Evolutionary conservation across 2,113 vertebrate species (phyloP).

Genomic region (Ptilorrhoa leucosticta): DNA sequence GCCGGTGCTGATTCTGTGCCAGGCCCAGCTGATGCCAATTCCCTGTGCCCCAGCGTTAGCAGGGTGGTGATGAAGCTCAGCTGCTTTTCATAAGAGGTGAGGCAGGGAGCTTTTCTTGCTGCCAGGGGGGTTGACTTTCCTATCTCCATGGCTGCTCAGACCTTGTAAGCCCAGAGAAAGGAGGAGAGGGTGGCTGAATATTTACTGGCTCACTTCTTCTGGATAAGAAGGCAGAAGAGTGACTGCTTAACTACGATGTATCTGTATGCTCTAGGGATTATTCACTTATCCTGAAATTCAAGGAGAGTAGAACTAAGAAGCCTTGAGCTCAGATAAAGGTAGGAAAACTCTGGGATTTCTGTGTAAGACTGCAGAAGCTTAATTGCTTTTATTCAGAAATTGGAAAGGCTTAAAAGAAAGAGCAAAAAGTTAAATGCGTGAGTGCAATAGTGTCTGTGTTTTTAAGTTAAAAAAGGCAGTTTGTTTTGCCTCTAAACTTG

Average conservation of each 20-base stretch:
- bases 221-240: not conserved
- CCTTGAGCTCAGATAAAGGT: not conserved
- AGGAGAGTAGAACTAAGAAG: not conserved
- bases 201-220: fast-evolving
- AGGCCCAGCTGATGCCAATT: not conserved
- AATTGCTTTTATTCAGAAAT: fast-evolving
- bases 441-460: not conserved
- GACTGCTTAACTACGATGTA: not conserved
- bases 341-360: not conserved
- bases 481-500: not conserved
- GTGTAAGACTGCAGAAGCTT: not conserved
- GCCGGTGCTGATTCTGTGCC: not conserved
- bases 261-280: fast-evolving
- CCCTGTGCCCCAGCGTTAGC: too few species aligned
- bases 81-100: not conserved
- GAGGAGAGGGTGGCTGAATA: fast-evolving
- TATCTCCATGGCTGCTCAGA: fast-evolving
- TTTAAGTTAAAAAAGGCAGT: fast-evolving
- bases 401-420: not conserved
- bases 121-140: fast-evolving
- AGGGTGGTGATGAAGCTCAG: not conserved
- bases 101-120: not conserved
- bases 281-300: not conserved
- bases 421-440: not conserved
- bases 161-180: fast-evolving